Evolutionary conservation across 2,888 invertebrate species (phyloP).

Genomic region (Cataglyphis rosenhaueri): DNA sequence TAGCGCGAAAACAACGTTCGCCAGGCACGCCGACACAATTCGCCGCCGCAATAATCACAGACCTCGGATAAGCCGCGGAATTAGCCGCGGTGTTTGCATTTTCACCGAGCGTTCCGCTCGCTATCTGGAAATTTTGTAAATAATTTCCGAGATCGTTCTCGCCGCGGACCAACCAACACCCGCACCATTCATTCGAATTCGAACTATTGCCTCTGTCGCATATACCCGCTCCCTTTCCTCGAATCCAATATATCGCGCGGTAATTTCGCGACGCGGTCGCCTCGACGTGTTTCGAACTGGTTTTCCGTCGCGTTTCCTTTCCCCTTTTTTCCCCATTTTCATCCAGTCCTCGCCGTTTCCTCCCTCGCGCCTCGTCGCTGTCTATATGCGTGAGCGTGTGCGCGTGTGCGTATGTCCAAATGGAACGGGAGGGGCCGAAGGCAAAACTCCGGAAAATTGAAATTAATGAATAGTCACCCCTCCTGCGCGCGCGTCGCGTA

Average conservation of each 20-base stretch:
- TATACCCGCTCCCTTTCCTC: constrained; percentile 33
- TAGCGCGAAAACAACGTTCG: constrained; percentile 49
- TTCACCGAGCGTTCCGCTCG: constrained; percentile 58
- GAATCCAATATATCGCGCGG: constrained; percentile 56
- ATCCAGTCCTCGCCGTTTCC: not conserved
- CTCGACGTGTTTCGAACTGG: constrained; percentile 48
- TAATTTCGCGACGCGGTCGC: constrained; percentile 52
- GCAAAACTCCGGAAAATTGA: constrained; percentile 85
- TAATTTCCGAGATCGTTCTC: constrained; percentile 63
- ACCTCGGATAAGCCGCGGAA: constrained; percentile 75
- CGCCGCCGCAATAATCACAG: constrained; percentile 75
- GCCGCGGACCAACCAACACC: not conserved
- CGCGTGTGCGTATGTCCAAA: constrained; percentile 62
- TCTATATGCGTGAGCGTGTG: constrained; percentile 12
- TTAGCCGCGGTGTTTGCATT: constrained; percentile 75
- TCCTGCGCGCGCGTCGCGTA: constrained; percentile 58
- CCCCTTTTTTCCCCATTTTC: constrained; percentile 46
- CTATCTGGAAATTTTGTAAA: constrained; percentile 65
- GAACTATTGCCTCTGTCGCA: constrained; percentile 8
- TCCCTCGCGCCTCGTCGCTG: not conserved
- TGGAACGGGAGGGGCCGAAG: constrained; percentile 75
- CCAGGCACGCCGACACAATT: constrained; percentile 48
- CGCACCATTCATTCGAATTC: constrained; percentile 23
- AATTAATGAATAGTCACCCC: constrained; percentile 83
- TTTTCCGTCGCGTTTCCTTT: constrained; percentile 55